phyloP scores from a whole-genome alignment of 2,888 invertebrate genomes.

The Xanthia togata region DNA sequence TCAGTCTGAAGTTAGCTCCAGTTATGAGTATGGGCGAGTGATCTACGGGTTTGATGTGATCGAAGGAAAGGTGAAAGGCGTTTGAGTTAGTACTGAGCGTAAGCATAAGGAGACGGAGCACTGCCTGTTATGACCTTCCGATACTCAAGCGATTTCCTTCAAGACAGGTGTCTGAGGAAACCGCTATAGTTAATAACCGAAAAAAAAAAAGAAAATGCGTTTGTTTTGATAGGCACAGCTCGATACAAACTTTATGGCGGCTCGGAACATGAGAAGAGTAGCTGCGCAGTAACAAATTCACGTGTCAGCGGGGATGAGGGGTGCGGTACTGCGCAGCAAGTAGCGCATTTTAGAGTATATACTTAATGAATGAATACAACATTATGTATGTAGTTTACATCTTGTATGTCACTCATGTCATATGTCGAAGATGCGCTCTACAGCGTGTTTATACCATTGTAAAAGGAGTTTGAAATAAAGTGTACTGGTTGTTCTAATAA shows the following conservation, averaged over 20 bases:
- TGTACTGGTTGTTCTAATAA: conserved; percentile 41
- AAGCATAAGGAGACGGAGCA: conserved; percentile 36
- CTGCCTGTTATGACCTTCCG: not conserved
- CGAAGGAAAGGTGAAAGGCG: conserved; percentile 63
- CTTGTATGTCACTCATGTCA: not conserved
- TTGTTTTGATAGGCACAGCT: too few species aligned
- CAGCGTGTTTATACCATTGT: conserved; percentile 23
- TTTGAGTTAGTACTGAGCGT: conserved; percentile 11
- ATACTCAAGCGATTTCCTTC: not conserved
- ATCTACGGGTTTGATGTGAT: conserved; percentile 66
- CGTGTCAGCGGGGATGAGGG: too few species aligned
- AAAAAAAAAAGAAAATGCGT: too few species aligned
- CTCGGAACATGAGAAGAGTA: too few species aligned
- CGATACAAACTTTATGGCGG: too few species aligned
- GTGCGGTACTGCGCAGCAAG: too few species aligned
- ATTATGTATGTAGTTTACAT: not conserved
- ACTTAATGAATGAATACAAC: too few species aligned
- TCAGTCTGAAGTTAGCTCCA: conserved; percentile 72
- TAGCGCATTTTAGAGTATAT: too few species aligned
- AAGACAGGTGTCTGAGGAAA: not conserved
- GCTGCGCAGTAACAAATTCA: too few species aligned
- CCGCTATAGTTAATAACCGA: not conserved
- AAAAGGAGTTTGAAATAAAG: conserved; percentile 32
- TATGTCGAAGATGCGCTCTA: conserved; percentile 5
- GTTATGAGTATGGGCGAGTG: conserved; percentile 65